These are phyloP conservation scores for Seira musarum DNA, from an alignment of 2,888 invertebrate genomes.

Conservation along the genomic window DNA sequence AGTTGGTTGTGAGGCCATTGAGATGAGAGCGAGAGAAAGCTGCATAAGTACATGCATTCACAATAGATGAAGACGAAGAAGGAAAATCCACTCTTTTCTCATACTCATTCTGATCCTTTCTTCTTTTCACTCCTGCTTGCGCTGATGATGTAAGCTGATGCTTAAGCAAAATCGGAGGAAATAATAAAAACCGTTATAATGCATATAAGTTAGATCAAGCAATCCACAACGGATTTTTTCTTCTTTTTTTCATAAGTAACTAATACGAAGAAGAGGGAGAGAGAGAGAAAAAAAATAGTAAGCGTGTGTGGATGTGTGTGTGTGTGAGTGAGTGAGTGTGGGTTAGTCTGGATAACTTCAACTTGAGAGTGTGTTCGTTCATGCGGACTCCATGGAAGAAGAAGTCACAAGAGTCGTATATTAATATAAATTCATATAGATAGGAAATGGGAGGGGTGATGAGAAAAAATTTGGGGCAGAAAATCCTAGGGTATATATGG, in stretches of 20 bases:
- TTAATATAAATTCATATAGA: conserved; percentile 66
- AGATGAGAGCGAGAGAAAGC: no score
- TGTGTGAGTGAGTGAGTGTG: no score
- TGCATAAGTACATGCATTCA: no score
- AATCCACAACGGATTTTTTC: conserved; percentile 28
- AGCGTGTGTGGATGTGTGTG: neutral
- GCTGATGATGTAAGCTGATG: conserved; percentile 32
- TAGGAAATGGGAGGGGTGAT: conserved; percentile 66
- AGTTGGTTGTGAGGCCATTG: no score
- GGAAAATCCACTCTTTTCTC: neutral
- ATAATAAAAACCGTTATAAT: conserved; percentile 55
- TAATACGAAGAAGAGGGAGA: conserved; percentile 38
- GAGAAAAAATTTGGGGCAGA: conserved; percentile 68
- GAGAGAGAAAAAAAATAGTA: conserved; percentile 14
- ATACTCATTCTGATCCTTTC: neutral
- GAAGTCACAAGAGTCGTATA: conserved; percentile 48
- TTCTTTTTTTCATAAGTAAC: conserved; percentile 39
- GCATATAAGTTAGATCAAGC: conserved; percentile 38
- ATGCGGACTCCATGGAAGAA: conserved; percentile 4
- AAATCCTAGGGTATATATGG: conserved; percentile 65
- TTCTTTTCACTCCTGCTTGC: conserved; percentile 15
- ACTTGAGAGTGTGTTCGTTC: conserved; percentile 1
- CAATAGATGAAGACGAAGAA: no score
- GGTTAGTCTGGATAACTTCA: neutral
- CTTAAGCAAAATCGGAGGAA: conserved; percentile 55